These are phyloP conservation scores for Tineola bisselliella DNA, from an alignment of 2,888 invertebrate species.

Conservation along the genomic window DNA sequence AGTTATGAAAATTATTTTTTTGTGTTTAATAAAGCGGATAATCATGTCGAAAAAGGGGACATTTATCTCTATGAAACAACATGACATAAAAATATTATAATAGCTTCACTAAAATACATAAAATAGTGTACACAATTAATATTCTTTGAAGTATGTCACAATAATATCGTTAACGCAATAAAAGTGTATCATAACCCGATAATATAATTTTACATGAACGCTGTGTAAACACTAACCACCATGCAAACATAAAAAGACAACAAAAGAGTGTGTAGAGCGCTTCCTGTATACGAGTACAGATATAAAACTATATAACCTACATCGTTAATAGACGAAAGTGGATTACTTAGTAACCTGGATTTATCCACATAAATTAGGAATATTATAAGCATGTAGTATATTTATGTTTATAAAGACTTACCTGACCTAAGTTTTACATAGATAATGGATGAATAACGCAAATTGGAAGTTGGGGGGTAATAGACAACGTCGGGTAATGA, in stretches of 20 bases:
- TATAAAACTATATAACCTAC: too few relatives aligned
- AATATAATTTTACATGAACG: background rate
- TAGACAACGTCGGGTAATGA: background rate
- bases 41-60: background rate
- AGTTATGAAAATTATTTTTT: background rate
- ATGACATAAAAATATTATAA: constrained; percentile 2
- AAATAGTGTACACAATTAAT: background rate
- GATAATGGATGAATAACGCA: background rate
- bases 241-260: background rate
- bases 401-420: background rate
- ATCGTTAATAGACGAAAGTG: too few relatives aligned
- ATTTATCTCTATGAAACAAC: background rate
- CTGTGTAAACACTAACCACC: background rate
- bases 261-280: background rate
- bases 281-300: too few relatives aligned
- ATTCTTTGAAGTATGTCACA: constrained; percentile 5
- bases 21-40: background rate
- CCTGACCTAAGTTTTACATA: background rate
- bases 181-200: background rate
- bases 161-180: constrained; percentile 4
- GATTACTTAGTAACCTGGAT: too few relatives aligned
- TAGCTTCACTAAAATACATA: background rate
- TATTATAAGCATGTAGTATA: too few relatives aligned
- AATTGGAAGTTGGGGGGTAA: background rate
- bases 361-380: too few relatives aligned